Evolutionary conservation across 2,888 invertebrate genomes (phyloP).

Genomic region (Amphipyra tragopoginis): DNA sequence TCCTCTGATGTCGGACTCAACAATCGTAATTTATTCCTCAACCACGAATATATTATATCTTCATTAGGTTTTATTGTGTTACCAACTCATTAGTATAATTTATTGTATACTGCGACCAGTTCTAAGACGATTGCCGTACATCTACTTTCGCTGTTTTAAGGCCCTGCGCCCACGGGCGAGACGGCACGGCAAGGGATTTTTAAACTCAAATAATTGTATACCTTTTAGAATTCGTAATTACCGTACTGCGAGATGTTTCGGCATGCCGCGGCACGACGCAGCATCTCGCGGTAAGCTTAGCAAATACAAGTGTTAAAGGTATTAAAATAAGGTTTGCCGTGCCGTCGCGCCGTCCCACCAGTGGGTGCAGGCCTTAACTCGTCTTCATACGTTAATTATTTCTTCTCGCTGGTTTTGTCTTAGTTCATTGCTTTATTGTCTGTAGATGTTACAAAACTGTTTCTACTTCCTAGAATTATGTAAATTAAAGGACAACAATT

Average conservation of each 20-base stretch:
- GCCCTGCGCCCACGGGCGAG: no score
- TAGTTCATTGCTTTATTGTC: conserved; percentile 8
- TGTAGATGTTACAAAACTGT: conserved; percentile 3
- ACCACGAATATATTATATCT: conserved; percentile 62
- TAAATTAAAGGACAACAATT: conserved; percentile 22
- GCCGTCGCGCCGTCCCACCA: no score
- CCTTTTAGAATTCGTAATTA: no score
- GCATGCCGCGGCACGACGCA: no score
- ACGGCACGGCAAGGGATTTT: no score
- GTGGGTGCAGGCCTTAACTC: no score
- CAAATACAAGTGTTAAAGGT: no score
- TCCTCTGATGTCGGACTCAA: conserved; percentile 42
- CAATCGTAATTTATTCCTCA: conserved; percentile 63
- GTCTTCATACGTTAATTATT: conserved; percentile 16
- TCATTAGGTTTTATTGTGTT: conserved; percentile 62
- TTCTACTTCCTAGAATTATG: conserved; percentile 15
- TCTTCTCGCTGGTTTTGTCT: conserved; percentile 11
- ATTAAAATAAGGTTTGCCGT: no score
- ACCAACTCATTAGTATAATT: conserved; percentile 62
- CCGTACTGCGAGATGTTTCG: no score
- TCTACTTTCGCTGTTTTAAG: conserved; percentile 17
- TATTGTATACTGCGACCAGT: conserved; percentile 47
- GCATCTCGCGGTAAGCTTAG: no score
- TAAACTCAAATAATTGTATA: no score
- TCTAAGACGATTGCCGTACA: conserved; percentile 8